A percentile compares a stretch with the other conserved stretches of the same genome.
Evolutionary conservation across 2,797 vertebrate genomes (phyloP).

Genomic region (Selene dorsalis): DNA sequence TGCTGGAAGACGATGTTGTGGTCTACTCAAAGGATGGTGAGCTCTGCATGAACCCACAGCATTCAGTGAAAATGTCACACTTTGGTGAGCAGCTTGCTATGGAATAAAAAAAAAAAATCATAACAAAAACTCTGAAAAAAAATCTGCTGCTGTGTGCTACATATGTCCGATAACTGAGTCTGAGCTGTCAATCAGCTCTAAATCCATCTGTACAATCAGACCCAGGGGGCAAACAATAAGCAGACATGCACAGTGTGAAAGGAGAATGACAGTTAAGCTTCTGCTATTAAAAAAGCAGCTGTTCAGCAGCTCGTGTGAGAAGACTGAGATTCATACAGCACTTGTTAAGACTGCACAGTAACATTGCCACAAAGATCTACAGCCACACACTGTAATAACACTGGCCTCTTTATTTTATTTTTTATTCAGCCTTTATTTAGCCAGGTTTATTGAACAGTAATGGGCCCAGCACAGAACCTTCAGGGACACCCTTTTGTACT

Average conservation of each 20-base stretch:
- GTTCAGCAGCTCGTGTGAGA: background rate
- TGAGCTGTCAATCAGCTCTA: constrained; percentile 10
- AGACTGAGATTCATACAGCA: background rate
- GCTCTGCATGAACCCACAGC: background rate
- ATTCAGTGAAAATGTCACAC: background rate
- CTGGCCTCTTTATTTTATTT: background rate
- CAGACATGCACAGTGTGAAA: background rate
- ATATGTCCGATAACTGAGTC: background rate
- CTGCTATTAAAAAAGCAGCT: background rate
- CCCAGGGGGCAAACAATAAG: background rate
- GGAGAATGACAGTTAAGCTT: background rate
- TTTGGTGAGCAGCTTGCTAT: background rate
- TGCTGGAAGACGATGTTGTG: background rate
- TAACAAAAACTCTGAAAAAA: background rate
- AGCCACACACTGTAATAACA: background rate
- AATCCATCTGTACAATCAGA: background rate
- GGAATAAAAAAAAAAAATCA: background rate
- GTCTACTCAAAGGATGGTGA: no score
- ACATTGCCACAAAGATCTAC: background rate
- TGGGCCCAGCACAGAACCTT: no score
- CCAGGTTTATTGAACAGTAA: no score
- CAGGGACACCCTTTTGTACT: no score
- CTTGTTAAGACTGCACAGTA: background rate
- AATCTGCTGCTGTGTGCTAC: background rate
- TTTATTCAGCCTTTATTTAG: no score